Evolutionary conservation across 1,140 invertebrate species (phyloP).

Genomic region (Cotesia chilonis): DNA sequence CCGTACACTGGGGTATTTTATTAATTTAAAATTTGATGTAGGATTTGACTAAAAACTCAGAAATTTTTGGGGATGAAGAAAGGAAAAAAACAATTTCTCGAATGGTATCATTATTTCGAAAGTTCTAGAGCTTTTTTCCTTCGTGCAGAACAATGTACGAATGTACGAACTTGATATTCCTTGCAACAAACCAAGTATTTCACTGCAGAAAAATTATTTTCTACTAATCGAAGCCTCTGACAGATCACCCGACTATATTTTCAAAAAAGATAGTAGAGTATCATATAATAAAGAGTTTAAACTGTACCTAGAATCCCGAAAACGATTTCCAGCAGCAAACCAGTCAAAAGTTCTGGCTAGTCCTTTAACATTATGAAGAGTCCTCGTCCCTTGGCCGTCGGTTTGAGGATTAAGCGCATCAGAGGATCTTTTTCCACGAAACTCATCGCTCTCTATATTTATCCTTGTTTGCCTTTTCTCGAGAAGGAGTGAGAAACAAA

Average conservation of each 20-base stretch:
- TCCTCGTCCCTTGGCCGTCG: slow-evolving; percentile 14
- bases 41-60: no score
- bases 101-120: no score
- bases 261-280: not conserved
- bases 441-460: slow-evolving; percentile 27
- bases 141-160: no score
- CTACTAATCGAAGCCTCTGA: not conserved
- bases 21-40: no score
- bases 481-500: not conserved
- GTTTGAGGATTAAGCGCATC: slow-evolving; percentile 33
- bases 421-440: slow-evolving; percentile 37
- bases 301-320: not conserved
- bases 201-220: not conserved
- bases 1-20: no score
- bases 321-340: not conserved
- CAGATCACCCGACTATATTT: not conserved
- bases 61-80: no score
- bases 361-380: not conserved
- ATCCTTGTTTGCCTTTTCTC: slow-evolving; percentile 27
- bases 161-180: no score
- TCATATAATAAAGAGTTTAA: no score
- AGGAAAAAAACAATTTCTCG: no score
- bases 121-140: no score
- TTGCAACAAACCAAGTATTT: no score
- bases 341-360: slow-evolving; percentile 9